phyloP scores from a whole-genome alignment of 1,140 invertebrate genomes.

The Drepana arcuata region DNA sequence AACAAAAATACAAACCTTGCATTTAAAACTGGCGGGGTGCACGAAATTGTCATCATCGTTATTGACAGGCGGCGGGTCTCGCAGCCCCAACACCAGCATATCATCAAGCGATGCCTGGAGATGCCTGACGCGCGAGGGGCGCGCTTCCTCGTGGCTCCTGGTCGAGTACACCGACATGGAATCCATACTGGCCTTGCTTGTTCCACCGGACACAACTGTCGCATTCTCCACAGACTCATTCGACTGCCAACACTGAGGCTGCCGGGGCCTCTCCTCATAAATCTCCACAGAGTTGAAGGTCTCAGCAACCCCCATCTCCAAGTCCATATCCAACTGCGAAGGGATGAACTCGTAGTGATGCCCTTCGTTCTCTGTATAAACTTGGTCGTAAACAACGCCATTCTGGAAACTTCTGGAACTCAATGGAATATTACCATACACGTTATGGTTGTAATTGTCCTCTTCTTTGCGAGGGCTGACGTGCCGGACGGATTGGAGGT shows the following conservation, averaged over 20 bases:
- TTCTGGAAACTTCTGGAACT: conserved; percentile 35
- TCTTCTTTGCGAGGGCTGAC: conserved; percentile 37
- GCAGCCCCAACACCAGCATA: conserved; percentile 55
- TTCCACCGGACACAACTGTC: conserved; percentile 52
- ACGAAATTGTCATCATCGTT: conserved; percentile 58
- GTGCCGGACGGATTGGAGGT: conserved; percentile 30
- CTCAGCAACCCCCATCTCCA: conserved; percentile 39
- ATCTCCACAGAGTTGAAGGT: conserved; percentile 57
- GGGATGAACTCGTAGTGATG: conserved; percentile 65
- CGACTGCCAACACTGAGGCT: conserved; percentile 32
- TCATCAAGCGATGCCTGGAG: conserved; percentile 63
- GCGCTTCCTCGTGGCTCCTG: conserved; percentile 66
- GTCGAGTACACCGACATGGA: conserved; percentile 71
- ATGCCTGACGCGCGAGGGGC: conserved; percentile 35
- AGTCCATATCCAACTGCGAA: conserved; percentile 38
- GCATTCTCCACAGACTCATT: conserved; percentile 58
- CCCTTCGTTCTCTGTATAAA: conserved; percentile 61
- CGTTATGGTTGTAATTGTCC: conserved; percentile 52
- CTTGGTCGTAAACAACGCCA: conserved; percentile 54
- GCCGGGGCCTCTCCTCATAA: conserved; percentile 39
- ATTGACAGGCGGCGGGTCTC: conserved; percentile 29
- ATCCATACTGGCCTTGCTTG: conserved; percentile 61
- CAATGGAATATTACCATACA: conserved; percentile 41
- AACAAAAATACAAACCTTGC: conserved; percentile 36
- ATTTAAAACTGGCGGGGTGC: conserved; percentile 56